A percentile compares a stretch with the other conserved stretches of the same genome.
Evolutionary conservation across 2,113 vertebrate species (phyloP).

Genomic region (Calyptomena viridis): DNA sequence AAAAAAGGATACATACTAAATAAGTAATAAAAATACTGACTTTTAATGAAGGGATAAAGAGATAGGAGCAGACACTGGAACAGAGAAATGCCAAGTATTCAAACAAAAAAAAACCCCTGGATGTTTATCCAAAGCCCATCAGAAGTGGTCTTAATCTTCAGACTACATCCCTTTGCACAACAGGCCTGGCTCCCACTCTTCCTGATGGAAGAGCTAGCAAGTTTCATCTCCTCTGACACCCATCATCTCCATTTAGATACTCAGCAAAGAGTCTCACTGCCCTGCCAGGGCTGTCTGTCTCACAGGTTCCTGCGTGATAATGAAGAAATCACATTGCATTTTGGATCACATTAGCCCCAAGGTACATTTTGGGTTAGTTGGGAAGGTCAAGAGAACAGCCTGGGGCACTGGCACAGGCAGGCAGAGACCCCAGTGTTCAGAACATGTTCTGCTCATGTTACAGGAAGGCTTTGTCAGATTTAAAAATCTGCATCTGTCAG

Average conservation of each 20-base stretch:
- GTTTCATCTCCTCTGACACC: background rate
- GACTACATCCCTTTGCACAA: background rate
- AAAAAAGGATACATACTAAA: background rate
- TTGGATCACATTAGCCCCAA: accelerated
- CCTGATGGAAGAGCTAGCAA: background rate
- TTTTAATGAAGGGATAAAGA: background rate
- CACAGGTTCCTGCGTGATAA: background rate
- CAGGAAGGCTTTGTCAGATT: slow-evolving; percentile 13
- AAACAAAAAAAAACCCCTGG: background rate
- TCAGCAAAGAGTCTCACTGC: accelerated
- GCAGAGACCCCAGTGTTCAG: background rate
- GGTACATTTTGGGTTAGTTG: background rate
- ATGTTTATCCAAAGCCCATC: background rate
- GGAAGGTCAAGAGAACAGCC: background rate
- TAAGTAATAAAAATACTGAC: background rate
- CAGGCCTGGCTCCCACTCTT: background rate
- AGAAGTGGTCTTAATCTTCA: background rate
- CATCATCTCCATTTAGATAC: background rate
- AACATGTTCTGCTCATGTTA: background rate
- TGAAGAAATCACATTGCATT: background rate
- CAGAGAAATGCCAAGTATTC: background rate
- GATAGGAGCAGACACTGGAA: background rate
- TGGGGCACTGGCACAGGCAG: background rate
- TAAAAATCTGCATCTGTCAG: slow-evolving; percentile 8
- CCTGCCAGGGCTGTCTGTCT: background rate